These are phyloP conservation scores for Oxyruncus cristatus DNA, from an alignment of 2,113 vertebrate species.

Conservation along the genomic window DNA sequence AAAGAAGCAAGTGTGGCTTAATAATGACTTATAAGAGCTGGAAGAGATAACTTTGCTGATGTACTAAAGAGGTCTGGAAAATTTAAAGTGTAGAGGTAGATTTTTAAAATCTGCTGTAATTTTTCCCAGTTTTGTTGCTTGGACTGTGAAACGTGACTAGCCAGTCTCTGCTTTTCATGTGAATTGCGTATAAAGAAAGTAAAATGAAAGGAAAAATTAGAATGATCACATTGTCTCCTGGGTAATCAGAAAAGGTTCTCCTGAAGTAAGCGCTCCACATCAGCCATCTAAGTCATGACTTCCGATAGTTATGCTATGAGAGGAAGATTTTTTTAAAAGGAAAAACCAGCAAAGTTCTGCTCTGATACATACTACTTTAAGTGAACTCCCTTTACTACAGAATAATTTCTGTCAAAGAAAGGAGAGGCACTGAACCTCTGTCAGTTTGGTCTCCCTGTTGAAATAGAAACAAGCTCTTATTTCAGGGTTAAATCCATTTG, in stretches of 20 bases:
- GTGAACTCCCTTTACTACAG: not conserved
- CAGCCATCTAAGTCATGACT: not conserved
- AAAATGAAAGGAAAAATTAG: not conserved
- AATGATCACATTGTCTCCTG: rapidly evolving
- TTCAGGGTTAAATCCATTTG: not conserved
- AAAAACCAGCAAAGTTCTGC: not conserved
- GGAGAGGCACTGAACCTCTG: not conserved
- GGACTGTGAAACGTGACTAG: not conserved
- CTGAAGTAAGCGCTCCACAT: not conserved
- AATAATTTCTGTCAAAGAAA: not conserved
- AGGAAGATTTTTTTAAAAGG: not conserved
- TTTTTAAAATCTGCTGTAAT: not conserved
- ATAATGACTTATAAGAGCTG: not conserved
- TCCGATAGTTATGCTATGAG: not conserved
- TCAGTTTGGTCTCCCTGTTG: not conserved
- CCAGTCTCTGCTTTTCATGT: not conserved
- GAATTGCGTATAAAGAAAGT: not conserved
- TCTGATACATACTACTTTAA: not conserved
- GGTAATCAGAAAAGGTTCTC: not conserved
- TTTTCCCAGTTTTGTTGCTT: not conserved
- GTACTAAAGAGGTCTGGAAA: not conserved
- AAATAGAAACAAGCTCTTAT: not conserved
- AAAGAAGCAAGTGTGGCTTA: not conserved
- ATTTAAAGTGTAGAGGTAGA: not conserved
- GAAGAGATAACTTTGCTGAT: not conserved